Evolutionary conservation across 2,113 vertebrate species (phyloP).

Genomic region (Corapipo altera): DNA sequence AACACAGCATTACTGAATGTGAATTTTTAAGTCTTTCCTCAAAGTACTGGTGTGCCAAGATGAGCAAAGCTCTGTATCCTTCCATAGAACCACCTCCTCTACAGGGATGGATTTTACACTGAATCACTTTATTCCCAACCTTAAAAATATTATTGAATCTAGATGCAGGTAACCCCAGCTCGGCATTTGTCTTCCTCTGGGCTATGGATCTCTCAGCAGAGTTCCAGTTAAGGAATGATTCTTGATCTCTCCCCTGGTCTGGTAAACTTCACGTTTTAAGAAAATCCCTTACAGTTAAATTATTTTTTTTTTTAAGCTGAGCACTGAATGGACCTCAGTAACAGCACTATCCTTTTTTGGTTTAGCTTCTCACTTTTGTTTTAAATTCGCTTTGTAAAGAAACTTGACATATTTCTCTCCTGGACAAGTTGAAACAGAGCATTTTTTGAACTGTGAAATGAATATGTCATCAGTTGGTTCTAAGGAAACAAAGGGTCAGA

Average conservation of each 20-base stretch:
- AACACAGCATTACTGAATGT: not conserved
- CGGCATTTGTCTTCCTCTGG: not conserved
- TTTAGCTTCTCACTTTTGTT: not conserved
- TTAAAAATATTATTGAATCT: not conserved
- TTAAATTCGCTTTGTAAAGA: not conserved
- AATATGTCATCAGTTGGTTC: not conserved
- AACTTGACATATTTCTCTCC: not conserved
- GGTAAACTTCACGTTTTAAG: not conserved
- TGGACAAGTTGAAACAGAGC: slow-evolving; percentile 8
- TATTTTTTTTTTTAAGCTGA: not conserved
- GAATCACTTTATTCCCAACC: not conserved
- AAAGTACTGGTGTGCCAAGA: not conserved
- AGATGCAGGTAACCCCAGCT: not conserved
- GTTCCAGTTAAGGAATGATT: not conserved
- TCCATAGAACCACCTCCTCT: not conserved
- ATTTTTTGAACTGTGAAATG: slow-evolving; percentile 8
- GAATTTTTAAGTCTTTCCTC: not conserved
- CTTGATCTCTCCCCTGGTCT: not conserved
- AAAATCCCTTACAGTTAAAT: not conserved
- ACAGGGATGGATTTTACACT: not conserved
- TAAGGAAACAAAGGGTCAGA: slow-evolving; percentile 27
- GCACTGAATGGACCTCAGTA: not conserved
- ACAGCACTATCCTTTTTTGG: not conserved
- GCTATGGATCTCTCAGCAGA: not conserved
- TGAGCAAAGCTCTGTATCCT: not conserved